phyloP scores from a whole-genome alignment of 2,888 invertebrate genomes.

The Empis stercorea region DNA sequence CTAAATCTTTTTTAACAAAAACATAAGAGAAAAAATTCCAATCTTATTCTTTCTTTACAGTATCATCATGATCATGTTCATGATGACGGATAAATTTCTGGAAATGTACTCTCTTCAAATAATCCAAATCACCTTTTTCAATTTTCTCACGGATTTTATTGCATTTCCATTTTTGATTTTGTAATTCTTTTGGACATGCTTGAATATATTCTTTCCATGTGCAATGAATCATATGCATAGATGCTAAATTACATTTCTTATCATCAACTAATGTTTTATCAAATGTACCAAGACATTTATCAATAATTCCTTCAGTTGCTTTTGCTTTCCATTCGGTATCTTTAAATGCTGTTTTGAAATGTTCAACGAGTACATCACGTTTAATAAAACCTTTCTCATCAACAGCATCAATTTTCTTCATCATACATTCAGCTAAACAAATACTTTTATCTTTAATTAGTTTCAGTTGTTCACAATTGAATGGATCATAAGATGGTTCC shows the following conservation, averaged over 20 bases:
- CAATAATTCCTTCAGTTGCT: slow-evolving; percentile 15
- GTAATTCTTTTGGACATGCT: slow-evolving; percentile 19
- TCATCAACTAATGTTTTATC: slow-evolving; percentile 5
- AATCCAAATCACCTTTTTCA: slow-evolving; percentile 11
- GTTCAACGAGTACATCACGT: slow-evolving; percentile 14
- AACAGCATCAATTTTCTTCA: slow-evolving; percentile 14
- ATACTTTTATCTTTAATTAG: slow-evolving; percentile 16
- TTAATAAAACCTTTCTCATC: slow-evolving; percentile 16
- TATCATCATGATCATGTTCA: too few relatives aligned
- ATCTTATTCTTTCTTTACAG: too few relatives aligned
- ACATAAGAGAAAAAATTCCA: too few relatives aligned
- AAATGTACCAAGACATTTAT: slow-evolving; percentile 16
- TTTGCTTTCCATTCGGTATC: slow-evolving; percentile 15
- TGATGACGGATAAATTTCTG: background rate
- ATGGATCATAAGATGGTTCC: slow-evolving; percentile 17
- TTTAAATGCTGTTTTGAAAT: slow-evolving; percentile 13
- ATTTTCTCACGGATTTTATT: slow-evolving; percentile 18
- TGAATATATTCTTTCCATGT: slow-evolving; percentile 17
- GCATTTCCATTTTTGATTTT: slow-evolving; percentile 16
- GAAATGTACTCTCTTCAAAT: background rate
- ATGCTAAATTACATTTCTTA: slow-evolving; percentile 14
- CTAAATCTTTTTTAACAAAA: too few relatives aligned
- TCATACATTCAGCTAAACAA: slow-evolving; percentile 19
- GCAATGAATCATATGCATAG: slow-evolving; percentile 18
- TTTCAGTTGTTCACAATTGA: slow-evolving; percentile 17